Percentiles rank a stretch among this genome's conserved stretches.
These are phyloP conservation scores for Daubentonia madagascariensis DNA, from an alignment of 2,113 vertebrate species.

Conservation along the genomic window DNA sequence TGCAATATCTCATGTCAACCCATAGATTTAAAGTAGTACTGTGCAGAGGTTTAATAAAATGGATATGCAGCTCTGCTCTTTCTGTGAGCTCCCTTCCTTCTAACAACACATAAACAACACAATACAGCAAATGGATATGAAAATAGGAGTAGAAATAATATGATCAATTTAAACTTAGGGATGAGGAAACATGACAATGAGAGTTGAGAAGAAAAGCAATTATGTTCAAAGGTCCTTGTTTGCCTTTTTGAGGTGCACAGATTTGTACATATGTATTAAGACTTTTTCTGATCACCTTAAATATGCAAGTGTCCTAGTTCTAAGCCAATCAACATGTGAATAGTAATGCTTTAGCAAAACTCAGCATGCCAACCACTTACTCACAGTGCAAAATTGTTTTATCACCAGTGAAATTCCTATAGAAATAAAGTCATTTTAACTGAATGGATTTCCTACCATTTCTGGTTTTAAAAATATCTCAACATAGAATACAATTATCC, in stretches of 20 bases:
- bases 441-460: not conserved
- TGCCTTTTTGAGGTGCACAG: not conserved
- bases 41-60: not conserved
- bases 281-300: not conserved
- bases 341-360: not conserved
- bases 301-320: not conserved
- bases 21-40: not conserved
- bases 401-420: not conserved
- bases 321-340: not conserved
- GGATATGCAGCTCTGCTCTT: not conserved
- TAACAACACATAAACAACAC: not conserved
- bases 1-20: not conserved
- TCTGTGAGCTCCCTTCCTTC: not conserved
- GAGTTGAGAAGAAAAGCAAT: not conserved
- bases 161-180: not conserved
- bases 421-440: conserved; percentile 21
- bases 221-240: not conserved
- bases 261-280: not conserved
- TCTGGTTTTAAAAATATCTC: conserved; percentile 45
- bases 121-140: not conserved
- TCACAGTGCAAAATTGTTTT: not conserved
- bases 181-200: not conserved
- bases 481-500: not conserved
- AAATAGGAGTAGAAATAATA: not conserved
- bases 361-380: not conserved